Base-by-base conservation (phyloP, 2,888 invertebrate genomes). In the Erpobdella octoculata region DNA sequence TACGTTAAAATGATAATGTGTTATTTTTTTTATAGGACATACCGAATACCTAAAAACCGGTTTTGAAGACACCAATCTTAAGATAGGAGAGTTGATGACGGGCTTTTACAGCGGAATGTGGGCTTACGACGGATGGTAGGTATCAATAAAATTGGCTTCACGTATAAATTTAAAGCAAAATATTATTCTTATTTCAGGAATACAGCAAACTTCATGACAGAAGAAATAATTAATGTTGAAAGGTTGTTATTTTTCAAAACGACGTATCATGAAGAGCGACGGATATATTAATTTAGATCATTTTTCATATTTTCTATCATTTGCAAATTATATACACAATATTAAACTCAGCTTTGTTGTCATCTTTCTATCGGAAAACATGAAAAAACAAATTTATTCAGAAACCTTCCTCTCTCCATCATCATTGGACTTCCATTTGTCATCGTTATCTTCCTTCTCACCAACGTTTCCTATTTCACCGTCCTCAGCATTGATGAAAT, bases 71-170 rank as follows among this genome's bases (percentile, higher is more conserved):
- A 87, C 86, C 81, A 87, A 86, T 73, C 88, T 88, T 79, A 89
- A 89, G 68, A 83, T 90, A 78, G 90, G 93, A 77, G 90, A 91
- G 84, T 89, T 93, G 79, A 93, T 93, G 75, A 91, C 91, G 48
- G 93, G 93, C 73, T 93, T 94, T 86, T 94, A 94, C 86, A 92
- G 92, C 41, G 93, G 93, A 75, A 87, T 93, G 37, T 93, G 93
- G 93, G 93, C 93, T 74, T 94, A 93, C 85, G 93, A 93, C 88
- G 71, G 71, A 66, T 71, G 71, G 71, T 71, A 5, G 25, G 66
- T 21, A 3, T 4, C 61, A 59, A 4, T 58, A 9, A 53, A 15
- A 25, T 67, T 37, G 15, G 35, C 12, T 15, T 33, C 12, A 12
- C 12, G 15, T 9, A 15, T 33, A 9, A 31, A 31, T 9, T 31